Percentiles rank a stretch among this genome's conserved stretches.
phyloP scores from a whole-genome alignment of 2,888 invertebrate species.

The Dicranocentrus wangi region DNA sequence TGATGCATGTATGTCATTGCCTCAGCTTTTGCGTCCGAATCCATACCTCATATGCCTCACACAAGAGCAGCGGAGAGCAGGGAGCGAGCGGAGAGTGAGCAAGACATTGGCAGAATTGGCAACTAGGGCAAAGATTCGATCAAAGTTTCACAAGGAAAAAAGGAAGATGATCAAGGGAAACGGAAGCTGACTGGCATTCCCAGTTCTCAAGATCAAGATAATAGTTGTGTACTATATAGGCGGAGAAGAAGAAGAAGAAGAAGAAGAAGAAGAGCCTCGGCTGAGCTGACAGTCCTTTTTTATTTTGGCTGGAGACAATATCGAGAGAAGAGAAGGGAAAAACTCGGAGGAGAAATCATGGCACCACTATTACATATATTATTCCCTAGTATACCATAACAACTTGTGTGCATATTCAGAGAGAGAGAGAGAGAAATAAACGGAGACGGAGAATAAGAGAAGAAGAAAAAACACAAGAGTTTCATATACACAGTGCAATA shows the following conservation, averaged over 20 bases:
- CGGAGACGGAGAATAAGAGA: neutral
- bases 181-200: slow-evolving; percentile 57
- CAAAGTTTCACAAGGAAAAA: slow-evolving; percentile 44
- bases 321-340: slow-evolving; percentile 28
- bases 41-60: too few species aligned
- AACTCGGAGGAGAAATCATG: slow-evolving; percentile 35
- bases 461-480: slow-evolving; percentile 19
- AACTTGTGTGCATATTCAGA: slow-evolving; percentile 33
- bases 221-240: slow-evolving; percentile 1
- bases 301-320: slow-evolving; percentile 28
- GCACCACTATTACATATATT: slow-evolving; percentile 23
- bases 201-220: slow-evolving; percentile 51
- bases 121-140: slow-evolving; percentile 48
- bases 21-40: too few species aligned
- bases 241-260: neutral
- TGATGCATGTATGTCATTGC: neutral
- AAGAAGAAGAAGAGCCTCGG: too few species aligned
- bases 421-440: slow-evolving; percentile 3
- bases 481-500: slow-evolving; percentile 10
- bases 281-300: slow-evolving; percentile 23
- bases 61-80: too few species aligned
- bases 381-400: slow-evolving; percentile 27
- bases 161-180: slow-evolving; percentile 58
- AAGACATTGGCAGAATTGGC: slow-evolving; percentile 53
- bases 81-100: neutral